Evolutionary conservation across 2,113 vertebrate genomes (phyloP), one percentile per base, ranked within the genome.

Genomic region (Odontesthes bonariensis): DNA sequence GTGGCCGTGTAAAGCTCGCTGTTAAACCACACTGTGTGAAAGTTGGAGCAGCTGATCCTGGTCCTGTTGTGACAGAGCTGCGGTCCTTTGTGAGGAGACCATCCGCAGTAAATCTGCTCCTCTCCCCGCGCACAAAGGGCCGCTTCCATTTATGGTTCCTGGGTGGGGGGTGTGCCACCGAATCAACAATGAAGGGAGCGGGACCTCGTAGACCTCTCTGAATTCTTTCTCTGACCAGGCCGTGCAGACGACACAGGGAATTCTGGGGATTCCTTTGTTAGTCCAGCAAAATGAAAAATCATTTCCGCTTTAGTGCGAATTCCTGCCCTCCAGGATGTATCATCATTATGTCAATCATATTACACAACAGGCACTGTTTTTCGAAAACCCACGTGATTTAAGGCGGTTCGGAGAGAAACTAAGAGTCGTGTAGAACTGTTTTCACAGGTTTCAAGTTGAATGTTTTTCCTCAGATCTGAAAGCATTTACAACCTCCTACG

Each of bases 121-220:
- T 54, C 89, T 84, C 87, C 86, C 64, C 82, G 82, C 66, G 75
- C 91, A 82, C 92, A 94, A 95, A 94, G 92, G 84, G 49, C 73
- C 71, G 84, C 83, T 83, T 90, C 91, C 91, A 89, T 92, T 89
- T 74, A 93, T 72, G 73, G 85, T 57, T 87, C 42, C 86, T 74
- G 84, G 77, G 64, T 81, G 94, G 87, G 86, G 90, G 83, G 89
- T 35, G 84, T 59, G 73, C 17, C 49, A 67, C 90, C 89, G 88
- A 93, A 55, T 88, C 93, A 95, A 95, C 88, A 95, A 84, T 82
- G 78, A 91, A 89, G 82, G 74, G 89, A 89, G 89, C 86, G 35
- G 79, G 83, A 92, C 75, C 87, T 85, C 67, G 82, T 84, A 86
- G 91, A 93, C 91, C 83, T 91, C 86, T 83, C 84, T 0, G 7